Evolutionary conservation across 2,888 invertebrate genomes (phyloP), one percentile per base, ranked within the genome.

Genomic region (Phasia obesa): DNA sequence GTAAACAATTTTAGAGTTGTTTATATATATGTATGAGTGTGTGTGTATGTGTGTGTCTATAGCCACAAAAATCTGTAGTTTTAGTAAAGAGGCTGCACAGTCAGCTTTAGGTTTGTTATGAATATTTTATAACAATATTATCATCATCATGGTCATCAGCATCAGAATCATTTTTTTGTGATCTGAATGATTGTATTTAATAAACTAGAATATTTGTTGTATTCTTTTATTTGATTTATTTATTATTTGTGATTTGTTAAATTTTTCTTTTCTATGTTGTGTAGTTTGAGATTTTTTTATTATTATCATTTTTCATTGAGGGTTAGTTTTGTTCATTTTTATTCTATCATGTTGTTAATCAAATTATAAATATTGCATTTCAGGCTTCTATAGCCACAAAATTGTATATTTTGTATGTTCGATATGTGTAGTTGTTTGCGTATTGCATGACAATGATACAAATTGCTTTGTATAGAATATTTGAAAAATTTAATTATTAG

Each of bases 351-450:
- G 65, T 73, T 77, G 77, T 84, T 85, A 85, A 85, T 85, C 83
- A 83, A 85, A 84, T 84, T 83, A 84, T 81, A 81, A 84, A 85
- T 83, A 83, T 84, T 85, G 78, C 73, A 77, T 81, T 83, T 77
- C 73, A 75, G 67, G 60, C 38, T 55, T 78, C 74, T 31, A 49
- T 73, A 5, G 65, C 67, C 77, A 77, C 67, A 69, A 55, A 80
- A 69, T 64, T 80, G 13, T 51, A 35, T 27, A 53, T 3, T 42
- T 55, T 75, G 9, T 38, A 0, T 49, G 17, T 38, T 27, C 15
- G 5, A 2, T 38, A 17, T 31, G 2, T 31, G 13, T 64, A 13
- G 35, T 2, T 25, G 31, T 51, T 27, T 59, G 23, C 17, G 6
- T 59, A 23, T 59, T 47, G 44, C 42, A 4, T 21, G 49, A 75